phyloP scores from a whole-genome alignment of 2,797 vertebrate species.

The Neopelma chrysocephalum region DNA sequence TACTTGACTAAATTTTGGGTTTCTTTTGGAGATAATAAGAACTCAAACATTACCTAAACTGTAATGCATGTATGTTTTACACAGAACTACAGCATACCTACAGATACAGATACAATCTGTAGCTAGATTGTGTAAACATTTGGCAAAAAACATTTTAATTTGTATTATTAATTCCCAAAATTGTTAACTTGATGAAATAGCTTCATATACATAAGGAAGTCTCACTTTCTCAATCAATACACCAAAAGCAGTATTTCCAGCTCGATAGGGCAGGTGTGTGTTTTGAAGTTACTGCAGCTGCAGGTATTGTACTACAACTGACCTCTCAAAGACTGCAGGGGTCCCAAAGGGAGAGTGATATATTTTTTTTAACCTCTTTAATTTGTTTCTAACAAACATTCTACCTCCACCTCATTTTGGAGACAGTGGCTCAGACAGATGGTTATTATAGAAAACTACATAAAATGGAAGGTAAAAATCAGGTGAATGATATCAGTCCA shows the following conservation, averaged over 20 bases:
- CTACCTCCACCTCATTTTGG: background rate
- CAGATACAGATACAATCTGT: background rate
- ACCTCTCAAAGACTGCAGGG: background rate
- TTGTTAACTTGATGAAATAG: background rate
- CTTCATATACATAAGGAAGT: background rate
- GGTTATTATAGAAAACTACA: background rate
- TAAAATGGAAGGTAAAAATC: constrained; percentile 8
- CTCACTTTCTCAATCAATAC: background rate
- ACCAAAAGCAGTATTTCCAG: background rate
- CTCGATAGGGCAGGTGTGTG: background rate
- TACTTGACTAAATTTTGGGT: background rate
- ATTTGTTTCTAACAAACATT: background rate
- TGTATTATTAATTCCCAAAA: background rate
- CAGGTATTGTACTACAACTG: background rate
- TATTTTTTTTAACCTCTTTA: background rate
- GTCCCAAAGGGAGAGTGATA: background rate
- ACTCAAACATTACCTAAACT: background rate
- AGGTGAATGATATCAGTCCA: background rate
- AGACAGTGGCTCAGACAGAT: background rate
- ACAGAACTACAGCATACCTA: background rate
- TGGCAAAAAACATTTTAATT: background rate
- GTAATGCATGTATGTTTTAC: background rate
- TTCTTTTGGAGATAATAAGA: background rate
- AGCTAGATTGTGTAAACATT: background rate
- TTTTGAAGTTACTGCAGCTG: background rate